Base-by-base conservation (phyloP, 2,797 vertebrate species). In the Oophaga sylvatica region DNA sequence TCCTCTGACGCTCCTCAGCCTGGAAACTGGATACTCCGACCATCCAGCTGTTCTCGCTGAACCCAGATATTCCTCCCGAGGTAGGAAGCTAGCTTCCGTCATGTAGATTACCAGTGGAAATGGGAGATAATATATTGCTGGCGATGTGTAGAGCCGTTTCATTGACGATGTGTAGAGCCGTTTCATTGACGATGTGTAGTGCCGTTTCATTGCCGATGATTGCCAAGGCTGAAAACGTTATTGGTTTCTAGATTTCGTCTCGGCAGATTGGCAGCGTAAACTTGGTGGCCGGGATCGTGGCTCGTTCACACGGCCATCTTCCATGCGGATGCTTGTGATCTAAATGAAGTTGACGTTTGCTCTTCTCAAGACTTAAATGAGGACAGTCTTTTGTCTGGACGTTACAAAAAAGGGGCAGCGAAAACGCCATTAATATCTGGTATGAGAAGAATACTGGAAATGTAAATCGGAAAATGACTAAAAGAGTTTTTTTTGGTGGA, bases 21-120 rank as follows among this genome's bases (percentile, higher is more conserved):
- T 92, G 90, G 92, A 93, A 93, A 94, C 90, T 84, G 90, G 92
- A 92, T 91, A 91, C 16, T 81, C 88, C 80, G 35, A 0, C 90
- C 80, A 70, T 91, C 91, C 92, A 92, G 85, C 91, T 91, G 89
- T 80, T 88, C 93, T 90, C 83, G 87, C 90, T 79, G 65, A 90
- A 90, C 80, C 19, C 90, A 90, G 83, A 90, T 90, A 88, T 92
- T 91, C 91, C 90, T 92, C 91, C 78, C 80, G 91, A 90, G 90
- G 87, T 87, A 87, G 82, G 89, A 89, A 91, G 57, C 68, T 90
- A 85, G 85, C 63, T 86, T 75, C 88, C 82, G 80, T 56, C 85
- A 67, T 56, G 67, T 73, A 63, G 62, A 82, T 86, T 82, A 77
- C 48, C 53, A 53, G 35, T 53, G 53, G 22, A 76, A 81, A 68